phyloP scores from a whole-genome alignment of 2,888 invertebrate species.

The Drosophila prolongata region DNA sequence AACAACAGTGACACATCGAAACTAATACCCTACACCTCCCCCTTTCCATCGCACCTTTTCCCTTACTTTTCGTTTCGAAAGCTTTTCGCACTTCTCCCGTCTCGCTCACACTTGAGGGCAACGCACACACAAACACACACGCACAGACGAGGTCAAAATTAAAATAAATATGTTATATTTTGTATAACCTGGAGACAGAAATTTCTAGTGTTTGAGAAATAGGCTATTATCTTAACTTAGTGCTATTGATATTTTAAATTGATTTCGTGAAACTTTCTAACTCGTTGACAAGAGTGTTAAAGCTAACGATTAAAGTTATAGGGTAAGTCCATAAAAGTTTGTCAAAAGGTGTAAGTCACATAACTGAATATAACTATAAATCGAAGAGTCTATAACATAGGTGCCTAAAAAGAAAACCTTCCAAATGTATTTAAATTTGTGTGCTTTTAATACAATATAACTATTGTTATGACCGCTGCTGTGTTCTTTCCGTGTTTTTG shows the following conservation, averaged over 20 bases:
- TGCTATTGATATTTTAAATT: too few species aligned
- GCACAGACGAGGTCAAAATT: neutral
- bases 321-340: too few species aligned
- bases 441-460: too few species aligned
- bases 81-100: conserved; percentile 62
- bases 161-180: neutral
- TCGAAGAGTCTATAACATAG: too few species aligned
- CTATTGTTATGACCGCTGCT: neutral
- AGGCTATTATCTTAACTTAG: too few species aligned
- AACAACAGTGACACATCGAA: neutral
- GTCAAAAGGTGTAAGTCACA: too few species aligned
- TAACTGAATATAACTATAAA: too few species aligned
- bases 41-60: conserved; percentile 1
- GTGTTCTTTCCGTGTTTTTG: neutral
- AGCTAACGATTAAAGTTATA: too few species aligned
- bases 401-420: too few species aligned
- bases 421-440: too few species aligned
- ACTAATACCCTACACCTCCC: neutral
- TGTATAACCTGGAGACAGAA: neutral
- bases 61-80: conserved; percentile 45
- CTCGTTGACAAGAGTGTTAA: too few species aligned
- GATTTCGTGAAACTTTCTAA: too few species aligned
- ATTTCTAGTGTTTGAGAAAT: neutral
- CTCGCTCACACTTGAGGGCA: conserved; percentile 44
- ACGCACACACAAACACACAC: conserved; percentile 4